Base-by-base conservation (phyloP, 1,140 invertebrate genomes). In the Bombus difficillimus region DNA sequence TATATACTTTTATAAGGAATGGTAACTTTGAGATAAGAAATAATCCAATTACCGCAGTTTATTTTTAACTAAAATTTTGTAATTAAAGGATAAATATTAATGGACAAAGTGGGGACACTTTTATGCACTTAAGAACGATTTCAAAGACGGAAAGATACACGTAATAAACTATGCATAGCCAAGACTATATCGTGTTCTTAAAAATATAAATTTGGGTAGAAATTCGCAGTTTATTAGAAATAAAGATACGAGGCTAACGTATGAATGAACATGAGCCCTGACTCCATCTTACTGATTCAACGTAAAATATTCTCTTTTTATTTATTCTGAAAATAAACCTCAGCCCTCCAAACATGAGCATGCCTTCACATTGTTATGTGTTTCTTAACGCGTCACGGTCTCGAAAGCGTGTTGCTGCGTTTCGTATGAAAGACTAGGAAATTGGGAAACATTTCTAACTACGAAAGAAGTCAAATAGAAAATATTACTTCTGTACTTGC, bases 381-480 rank as follows among this genome's bases (percentile, higher is more conserved):
- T 32, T 22, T 22, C n/a, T 18, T 0, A 25, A 22, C 15, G 12
- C 3, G 37, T 57, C 47, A 32, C 28, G 6, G 12, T 53, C 68
- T 8, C 18, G n/a, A 18, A 28, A 32, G n/a, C 1, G 12, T 10
- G 32, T 10, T 84, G 83, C 83, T 84, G 83, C 83, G 83, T 84
- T 84, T 84, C 83, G 83, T 84, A 5, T 59, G 25, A 84, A 39
- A 80, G 66, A 84, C 12, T 25, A 84, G 83, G 83, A 71, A 39
- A 32, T 62, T 77, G 22, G n/a, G 47, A 34, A n/a, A 47, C 5
- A 3, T 4, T 72, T 41, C 25, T 8, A 34, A 15, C 34, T 47
- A 6, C 5, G 41, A 68, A 34, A 34, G 43, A 78, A 3, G 32
- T 25, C 0, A 8, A 68, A 34, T 6, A n/a, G 5, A n/a, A 32